Percentiles rank a stretch among this genome's conserved stretches.
phyloP scores from a whole-genome alignment of 2,113 vertebrate species.

The Tragelaphus imberbis region DNA sequence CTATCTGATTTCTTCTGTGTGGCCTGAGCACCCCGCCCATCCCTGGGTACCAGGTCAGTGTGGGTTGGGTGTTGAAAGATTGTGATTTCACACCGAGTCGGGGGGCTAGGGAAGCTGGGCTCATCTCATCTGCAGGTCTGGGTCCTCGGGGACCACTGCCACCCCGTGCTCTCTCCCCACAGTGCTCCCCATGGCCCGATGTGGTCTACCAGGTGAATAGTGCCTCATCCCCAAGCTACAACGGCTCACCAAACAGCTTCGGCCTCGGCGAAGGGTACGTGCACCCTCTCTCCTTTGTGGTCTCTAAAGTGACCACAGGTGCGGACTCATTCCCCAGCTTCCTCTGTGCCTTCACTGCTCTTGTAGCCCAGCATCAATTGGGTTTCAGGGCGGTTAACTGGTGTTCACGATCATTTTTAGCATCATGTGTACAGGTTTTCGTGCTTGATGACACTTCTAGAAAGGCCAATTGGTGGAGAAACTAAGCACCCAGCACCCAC shows the following conservation, averaged over 20 bases:
- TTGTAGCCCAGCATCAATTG: neutral
- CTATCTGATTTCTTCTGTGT: fast-evolving
- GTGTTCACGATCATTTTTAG: neutral
- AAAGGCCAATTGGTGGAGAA: neutral
- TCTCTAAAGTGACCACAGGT: too few species aligned
- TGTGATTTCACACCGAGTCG: fast-evolving
- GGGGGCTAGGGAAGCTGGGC: neutral
- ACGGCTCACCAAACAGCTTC: constrained; percentile 87
- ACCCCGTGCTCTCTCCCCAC: constrained; percentile 58
- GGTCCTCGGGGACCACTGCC: neutral
- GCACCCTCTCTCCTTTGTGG: constrained; percentile 21
- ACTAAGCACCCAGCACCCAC: neutral
- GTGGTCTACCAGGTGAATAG: constrained; percentile 85
- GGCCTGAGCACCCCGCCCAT: neutral
- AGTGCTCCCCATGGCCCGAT: constrained; percentile 95
- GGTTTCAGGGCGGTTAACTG: neutral
- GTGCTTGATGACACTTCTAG: neutral
- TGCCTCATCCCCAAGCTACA: constrained; percentile 88
- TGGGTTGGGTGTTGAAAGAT: neutral
- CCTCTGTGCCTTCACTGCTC: neutral
- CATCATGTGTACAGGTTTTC: neutral
- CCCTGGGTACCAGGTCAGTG: fast-evolving
- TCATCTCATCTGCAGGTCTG: neutral
- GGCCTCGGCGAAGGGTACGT: constrained; percentile 90
- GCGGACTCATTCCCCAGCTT: neutral